Evolutionary conservation across 2,888 invertebrate species (phyloP).

Genomic region (Abrostola tripartita): DNA sequence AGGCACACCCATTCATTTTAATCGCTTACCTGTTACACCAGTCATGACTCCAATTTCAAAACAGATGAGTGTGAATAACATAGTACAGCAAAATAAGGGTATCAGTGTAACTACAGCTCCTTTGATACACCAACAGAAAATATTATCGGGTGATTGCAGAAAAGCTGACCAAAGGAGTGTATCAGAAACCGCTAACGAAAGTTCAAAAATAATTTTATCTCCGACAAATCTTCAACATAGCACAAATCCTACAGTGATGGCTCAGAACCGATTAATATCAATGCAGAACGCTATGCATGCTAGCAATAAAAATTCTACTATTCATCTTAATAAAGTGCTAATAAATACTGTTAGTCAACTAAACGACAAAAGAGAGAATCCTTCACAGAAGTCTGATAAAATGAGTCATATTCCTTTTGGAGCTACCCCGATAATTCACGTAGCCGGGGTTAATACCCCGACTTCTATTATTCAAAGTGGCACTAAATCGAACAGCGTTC

Average conservation of each 20-base stretch:
- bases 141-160: slow-evolving; percentile 71
- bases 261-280: slow-evolving; percentile 82
- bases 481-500: slow-evolving; percentile 74
- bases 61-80: slow-evolving; percentile 85
- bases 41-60: slow-evolving; percentile 88
- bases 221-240: slow-evolving; percentile 76
- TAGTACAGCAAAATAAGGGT: slow-evolving; percentile 77
- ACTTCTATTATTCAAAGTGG: slow-evolving; percentile 76
- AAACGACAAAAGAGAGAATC: slow-evolving; percentile 77
- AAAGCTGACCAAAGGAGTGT: slow-evolving; percentile 71
- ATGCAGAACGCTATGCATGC: slow-evolving; percentile 81
- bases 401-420: slow-evolving; percentile 70
- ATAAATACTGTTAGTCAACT: slow-evolving; percentile 73
- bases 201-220: slow-evolving; percentile 81
- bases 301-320: slow-evolving; percentile 72
- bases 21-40: slow-evolving; percentile 88
- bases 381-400: slow-evolving; percentile 73
- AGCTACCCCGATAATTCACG: slow-evolving; percentile 77
- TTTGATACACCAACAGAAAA: slow-evolving; percentile 77
- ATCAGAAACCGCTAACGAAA: slow-evolving; percentile 70
- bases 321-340: slow-evolving; percentile 79
- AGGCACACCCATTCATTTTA: slow-evolving; percentile 83
- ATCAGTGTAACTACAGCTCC: slow-evolving; percentile 66
- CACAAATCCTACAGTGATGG: slow-evolving; percentile 79
- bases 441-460: slow-evolving; percentile 71